Conservation (phyloP, 35 echinoderm and acorn worm genomes). For the Eucidaris tribuloides region DNA sequence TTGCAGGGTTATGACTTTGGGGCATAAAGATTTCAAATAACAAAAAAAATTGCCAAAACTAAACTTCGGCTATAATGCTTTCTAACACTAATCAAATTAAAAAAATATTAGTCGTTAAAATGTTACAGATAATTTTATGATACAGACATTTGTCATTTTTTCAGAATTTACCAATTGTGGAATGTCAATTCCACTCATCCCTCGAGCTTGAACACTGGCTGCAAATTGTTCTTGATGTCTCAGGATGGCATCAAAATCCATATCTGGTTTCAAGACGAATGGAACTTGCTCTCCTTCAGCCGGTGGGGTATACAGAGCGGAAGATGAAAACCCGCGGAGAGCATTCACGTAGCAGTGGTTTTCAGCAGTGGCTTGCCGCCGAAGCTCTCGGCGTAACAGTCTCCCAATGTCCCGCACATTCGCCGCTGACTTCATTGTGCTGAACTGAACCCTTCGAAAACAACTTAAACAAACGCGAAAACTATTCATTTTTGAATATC, state of each 20-base stretch:
- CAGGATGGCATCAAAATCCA: slow-evolving; percentile 16
- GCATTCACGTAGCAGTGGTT: neutral
- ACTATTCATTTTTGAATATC: no score
- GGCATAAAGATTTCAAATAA: no score
- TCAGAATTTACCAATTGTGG: slow-evolving; percentile 24
- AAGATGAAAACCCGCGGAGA: neutral
- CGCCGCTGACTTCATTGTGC: neutral
- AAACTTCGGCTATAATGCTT: no score
- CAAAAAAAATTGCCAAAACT: no score
- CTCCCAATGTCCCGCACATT: neutral
- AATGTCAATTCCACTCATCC: slow-evolving; percentile 12
- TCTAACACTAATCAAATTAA: no score
- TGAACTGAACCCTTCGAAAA: neutral
- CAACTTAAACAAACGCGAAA: no score
- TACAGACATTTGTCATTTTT: no score
- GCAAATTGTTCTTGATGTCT: neutral
- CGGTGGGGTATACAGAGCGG: slow-evolving; percentile 27
- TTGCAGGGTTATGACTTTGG: no score
- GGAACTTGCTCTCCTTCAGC: slow-evolving; percentile 33
- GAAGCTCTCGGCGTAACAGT: neutral
- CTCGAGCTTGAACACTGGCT: slow-evolving; percentile 10
- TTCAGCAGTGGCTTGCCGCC: neutral
- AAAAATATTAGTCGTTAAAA: no score
- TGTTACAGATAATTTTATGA: no score
- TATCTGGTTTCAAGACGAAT: slow-evolving; percentile 48